Conservation (phyloP, 2,888 invertebrate species). For the Gonocerus acuteangulatus region DNA sequence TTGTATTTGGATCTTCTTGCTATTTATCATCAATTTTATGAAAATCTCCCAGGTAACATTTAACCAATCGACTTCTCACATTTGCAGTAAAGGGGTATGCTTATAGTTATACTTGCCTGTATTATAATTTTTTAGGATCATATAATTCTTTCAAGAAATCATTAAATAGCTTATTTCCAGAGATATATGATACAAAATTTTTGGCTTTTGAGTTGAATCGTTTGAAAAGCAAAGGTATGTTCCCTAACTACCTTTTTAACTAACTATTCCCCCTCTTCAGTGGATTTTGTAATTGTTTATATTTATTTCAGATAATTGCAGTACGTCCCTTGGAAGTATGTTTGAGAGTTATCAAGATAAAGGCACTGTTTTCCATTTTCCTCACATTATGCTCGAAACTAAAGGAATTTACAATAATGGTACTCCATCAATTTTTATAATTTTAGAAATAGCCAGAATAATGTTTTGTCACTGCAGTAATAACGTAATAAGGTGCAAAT, state of each 20-base stretch:
- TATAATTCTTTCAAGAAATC: conserved; percentile 58
- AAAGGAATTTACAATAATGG: conserved; percentile 1
- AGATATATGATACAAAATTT: conserved; percentile 65
- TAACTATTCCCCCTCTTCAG: too few species aligned
- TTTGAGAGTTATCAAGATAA: conserved; percentile 53
- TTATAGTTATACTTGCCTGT: too few species aligned
- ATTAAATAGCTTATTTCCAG: conserved; percentile 56
- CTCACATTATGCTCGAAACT: conserved; percentile 10
- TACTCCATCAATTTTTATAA: not conserved
- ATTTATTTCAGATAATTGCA: conserved; percentile 46
- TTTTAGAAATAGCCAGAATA: not conserved
- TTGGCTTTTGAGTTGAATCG: conserved; percentile 53
- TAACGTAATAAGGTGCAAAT: too few species aligned
- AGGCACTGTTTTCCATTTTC: not conserved
- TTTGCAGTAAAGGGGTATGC: not conserved
- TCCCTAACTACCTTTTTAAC: too few species aligned
- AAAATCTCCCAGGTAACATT: conserved; percentile 58
- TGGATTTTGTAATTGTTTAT: too few species aligned
- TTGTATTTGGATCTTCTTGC: conserved; percentile 60
- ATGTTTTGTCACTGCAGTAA: too few species aligned
- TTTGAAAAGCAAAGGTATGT: conserved; percentile 44
- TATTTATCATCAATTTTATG: conserved; percentile 63
- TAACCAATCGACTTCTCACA: conserved; percentile 28
- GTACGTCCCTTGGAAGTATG: conserved; percentile 50
- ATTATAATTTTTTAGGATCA: conserved; percentile 43